Evolutionary conservation across 2,113 vertebrate species (phyloP).

Genomic region (Hyla sarda): DNA sequence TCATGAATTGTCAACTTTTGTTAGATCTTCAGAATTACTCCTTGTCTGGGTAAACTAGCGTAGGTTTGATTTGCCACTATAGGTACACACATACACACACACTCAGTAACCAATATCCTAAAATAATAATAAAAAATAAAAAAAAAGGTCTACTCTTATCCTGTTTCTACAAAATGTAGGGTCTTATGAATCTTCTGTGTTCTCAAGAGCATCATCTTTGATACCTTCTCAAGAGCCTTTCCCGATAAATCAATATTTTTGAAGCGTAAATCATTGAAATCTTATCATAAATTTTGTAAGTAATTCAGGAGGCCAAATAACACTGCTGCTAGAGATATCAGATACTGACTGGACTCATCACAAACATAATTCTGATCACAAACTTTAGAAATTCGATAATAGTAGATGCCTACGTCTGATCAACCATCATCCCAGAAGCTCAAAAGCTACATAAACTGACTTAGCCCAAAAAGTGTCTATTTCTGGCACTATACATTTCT

Average conservation of each 20-base stretch:
- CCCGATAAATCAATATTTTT: no score
- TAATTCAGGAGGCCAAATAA: no score
- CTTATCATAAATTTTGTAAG: no score
- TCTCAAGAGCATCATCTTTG: not conserved
- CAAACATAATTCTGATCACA: no score
- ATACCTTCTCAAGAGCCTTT: no score
- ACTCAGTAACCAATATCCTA: not conserved
- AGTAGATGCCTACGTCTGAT: no score
- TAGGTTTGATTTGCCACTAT: not conserved
- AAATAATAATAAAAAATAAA: not conserved
- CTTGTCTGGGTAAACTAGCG: no score
- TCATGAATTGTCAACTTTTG: not conserved
- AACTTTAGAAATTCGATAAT: no score
- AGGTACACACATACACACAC: slow-evolving; percentile 14
- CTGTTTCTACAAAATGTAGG: not conserved
- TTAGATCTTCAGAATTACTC: not conserved
- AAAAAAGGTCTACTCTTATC: not conserved
- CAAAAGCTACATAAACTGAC: not conserved
- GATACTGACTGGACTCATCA: no score
- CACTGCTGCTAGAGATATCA: no score
- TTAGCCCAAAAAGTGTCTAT: not conserved
- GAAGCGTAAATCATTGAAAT: no score
- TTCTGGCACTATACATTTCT: not conserved
- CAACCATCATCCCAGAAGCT: no score
- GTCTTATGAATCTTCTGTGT: not conserved